These are phyloP conservation scores for Dolichoris vasculosae DNA, from an alignment of 1,140 invertebrate species.

Conservation along the genomic window DNA sequence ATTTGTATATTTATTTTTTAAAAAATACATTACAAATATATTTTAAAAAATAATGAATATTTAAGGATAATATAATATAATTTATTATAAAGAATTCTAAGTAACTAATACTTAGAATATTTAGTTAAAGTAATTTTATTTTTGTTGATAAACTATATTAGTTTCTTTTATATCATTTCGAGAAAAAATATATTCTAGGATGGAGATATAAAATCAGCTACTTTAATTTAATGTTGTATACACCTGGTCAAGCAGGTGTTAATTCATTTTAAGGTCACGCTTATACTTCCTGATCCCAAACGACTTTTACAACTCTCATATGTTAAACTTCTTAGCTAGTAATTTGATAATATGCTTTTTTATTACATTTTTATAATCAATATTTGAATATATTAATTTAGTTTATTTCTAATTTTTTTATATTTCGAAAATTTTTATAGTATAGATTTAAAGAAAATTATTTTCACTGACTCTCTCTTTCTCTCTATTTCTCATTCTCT, in stretches of 20 bases:
- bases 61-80: too few species aligned
- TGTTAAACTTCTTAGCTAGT: neutral
- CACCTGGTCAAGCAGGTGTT: constrained; percentile 41
- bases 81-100: too few species aligned
- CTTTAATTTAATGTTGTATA: constrained; percentile 20
- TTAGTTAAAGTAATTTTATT: neutral
- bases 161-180: constrained; percentile 18
- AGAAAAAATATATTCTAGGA: neutral
- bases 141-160: neutral
- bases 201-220: neutral
- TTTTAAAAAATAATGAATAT: too few species aligned
- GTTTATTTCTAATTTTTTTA: neutral
- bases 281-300: constrained; percentile 23
- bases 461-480: too few species aligned
- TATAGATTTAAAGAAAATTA: too few species aligned
- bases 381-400: neutral
- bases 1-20: too few species aligned
- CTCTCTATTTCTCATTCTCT: neutral
- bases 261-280: constrained; percentile 40
- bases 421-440: too few species aligned
- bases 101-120: too few species aligned
- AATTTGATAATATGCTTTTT: neutral
- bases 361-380: neutral
- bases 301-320: neutral
- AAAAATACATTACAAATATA: too few species aligned